Evolutionary conservation across 1,140 invertebrate species (phyloP), one percentile per base, ranked within the genome.

Genomic region (Helicoverpa armigera): DNA sequence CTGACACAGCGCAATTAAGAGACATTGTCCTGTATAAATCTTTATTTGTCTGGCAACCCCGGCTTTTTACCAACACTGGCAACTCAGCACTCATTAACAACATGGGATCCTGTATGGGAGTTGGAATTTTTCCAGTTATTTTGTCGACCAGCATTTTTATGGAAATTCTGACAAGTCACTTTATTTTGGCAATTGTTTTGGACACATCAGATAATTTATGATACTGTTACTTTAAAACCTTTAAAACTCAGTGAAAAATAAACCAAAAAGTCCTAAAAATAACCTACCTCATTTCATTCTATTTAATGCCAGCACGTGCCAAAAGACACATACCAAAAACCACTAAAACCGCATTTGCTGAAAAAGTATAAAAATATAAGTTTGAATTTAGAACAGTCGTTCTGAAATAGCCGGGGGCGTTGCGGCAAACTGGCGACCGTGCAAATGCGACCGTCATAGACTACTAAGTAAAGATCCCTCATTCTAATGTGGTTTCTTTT

Each of bases 21-120:
- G 56, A 83, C 85, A 89, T 89, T 89, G 86, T 88, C 81, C 81
- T 67, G 70, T 79, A 86, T 84, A 86, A 86, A 86, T 86, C 85
- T 84, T 81, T 86, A 84, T 84, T 84, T 84, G 85, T 84, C 76
- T 43, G 78, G 79, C 73, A 74, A 78, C 73, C 79, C 75, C 80
- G 53, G 82, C 70, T 72, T 80, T 82, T 83, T 81, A 72, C 63
- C 60, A 70, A 82, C 72, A 69, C 74, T 79, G 78, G 81, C 84
- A 83, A 80, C 76, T 69, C 82, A 65, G 76, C 81, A 74, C 58
- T 79, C 81, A 79, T 80, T 80, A 80, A 43, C 78, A 63, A 69
- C 60, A 79, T 70, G 75, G 61, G 61, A 31, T 29, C 10, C 50
- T 16, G 43, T 69, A 77, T 77, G 61, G 48, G 73, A 75, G 73